Percentiles rank a stretch among this genome's conserved stretches.
phyloP scores from a whole-genome alignment of 2,797 vertebrate species.

The Protonibea diacanthus region DNA sequence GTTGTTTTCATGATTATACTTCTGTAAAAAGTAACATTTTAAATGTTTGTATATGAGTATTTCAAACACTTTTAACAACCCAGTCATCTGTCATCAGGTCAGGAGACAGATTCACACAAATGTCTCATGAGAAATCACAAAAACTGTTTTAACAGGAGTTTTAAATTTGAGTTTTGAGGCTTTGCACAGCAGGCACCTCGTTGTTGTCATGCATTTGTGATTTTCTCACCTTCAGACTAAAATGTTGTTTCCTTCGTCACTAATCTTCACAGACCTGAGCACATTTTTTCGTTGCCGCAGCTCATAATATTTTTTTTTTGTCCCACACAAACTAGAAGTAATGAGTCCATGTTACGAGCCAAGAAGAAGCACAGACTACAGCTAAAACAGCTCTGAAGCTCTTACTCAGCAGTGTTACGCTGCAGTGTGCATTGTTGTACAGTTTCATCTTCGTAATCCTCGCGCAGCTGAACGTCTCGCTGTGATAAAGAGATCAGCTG shows the following conservation, averaged over 20 bases:
- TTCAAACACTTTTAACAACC: too few relatives aligned
- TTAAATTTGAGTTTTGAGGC: too few relatives aligned
- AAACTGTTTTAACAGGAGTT: too few relatives aligned
- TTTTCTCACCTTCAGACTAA: too few relatives aligned
- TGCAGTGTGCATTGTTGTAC: slow-evolving; percentile 36
- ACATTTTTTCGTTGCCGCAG: neutral
- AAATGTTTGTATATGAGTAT: too few relatives aligned
- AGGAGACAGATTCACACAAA: too few relatives aligned
- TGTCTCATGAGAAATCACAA: too few relatives aligned
- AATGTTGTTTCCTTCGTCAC: neutral
- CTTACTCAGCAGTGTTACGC: slow-evolving; percentile 41
- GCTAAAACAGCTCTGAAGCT: slow-evolving; percentile 29
- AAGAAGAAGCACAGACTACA: neutral
- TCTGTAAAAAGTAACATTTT: too few relatives aligned
- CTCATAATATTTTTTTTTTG: neutral
- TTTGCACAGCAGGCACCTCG: too few relatives aligned
- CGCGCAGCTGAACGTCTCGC: slow-evolving; percentile 33
- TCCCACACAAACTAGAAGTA: slow-evolving; percentile 4
- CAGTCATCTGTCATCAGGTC: too few relatives aligned
- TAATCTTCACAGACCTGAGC: neutral
- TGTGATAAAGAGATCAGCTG: slow-evolving; percentile 50
- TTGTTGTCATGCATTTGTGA: too few relatives aligned
- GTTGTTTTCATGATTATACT: too few relatives aligned
- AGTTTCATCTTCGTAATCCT: slow-evolving; percentile 51
- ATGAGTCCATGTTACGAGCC: slow-evolving; percentile 28